These are phyloP conservation scores for Torymus aiolomorphi DNA, from an alignment of 2,888 invertebrate species.

Conservation along the genomic window DNA sequence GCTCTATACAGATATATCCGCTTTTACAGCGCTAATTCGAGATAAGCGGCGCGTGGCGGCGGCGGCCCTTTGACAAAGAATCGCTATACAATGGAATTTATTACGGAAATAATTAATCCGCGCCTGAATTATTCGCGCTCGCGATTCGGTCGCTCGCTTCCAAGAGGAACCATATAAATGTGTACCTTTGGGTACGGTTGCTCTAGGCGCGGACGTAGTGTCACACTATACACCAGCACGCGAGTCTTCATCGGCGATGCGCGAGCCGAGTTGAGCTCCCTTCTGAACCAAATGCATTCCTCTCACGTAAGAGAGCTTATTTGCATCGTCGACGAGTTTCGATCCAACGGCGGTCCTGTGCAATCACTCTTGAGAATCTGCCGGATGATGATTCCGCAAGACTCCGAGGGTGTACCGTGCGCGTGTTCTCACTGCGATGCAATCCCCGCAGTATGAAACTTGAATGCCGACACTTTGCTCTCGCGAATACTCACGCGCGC, in stretches of 20 bases:
- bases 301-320: constrained; percentile 55
- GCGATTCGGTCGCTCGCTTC: not conserved
- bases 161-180: constrained; percentile 31
- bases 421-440: no score
- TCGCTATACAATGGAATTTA: no score
- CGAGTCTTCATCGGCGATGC: no score
- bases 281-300: constrained; percentile 47
- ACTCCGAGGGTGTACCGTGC: constrained; percentile 12
- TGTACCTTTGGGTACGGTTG: not conserved
- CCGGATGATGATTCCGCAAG: constrained; percentile 51
- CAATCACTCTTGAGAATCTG: constrained; percentile 49
- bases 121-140: not conserved
- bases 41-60: no score
- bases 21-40: no score
- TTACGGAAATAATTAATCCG: constrained; percentile 6
- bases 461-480: constrained; percentile 18
- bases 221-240: no score
- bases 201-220: no score
- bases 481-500: no score
- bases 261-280: no score
- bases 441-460: constrained; percentile 11
- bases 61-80: not conserved
- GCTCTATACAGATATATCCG: no score
- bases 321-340: constrained; percentile 53
- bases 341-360: constrained; percentile 33